A percentile compares a stretch with the other conserved stretches of the same genome.
phyloP scores from a whole-genome alignment of 2,888 invertebrate species.

The Gryllus longicercus region DNA sequence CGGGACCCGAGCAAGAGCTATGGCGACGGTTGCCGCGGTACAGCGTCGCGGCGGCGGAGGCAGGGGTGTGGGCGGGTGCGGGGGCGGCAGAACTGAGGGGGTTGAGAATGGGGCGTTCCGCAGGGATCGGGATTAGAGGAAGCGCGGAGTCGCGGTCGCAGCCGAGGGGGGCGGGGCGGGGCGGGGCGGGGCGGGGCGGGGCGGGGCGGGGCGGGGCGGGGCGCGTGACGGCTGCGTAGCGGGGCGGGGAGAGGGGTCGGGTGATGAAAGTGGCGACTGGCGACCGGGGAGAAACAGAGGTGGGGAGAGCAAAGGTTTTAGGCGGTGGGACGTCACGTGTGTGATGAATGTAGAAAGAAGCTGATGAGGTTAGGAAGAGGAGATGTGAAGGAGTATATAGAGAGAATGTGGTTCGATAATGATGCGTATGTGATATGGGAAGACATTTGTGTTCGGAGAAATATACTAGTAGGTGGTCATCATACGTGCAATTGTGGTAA shows the following conservation, averaged over 20 bases:
- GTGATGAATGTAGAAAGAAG: too few species aligned
- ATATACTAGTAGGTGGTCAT: too few species aligned
- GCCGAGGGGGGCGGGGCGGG: neutral
- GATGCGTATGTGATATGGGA: too few species aligned
- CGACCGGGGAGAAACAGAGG: too few species aligned
- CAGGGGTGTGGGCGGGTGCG: neutral
- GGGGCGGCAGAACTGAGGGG: neutral
- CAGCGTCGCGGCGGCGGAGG: neutral
- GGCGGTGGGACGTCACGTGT: too few species aligned
- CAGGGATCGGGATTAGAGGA: neutral
- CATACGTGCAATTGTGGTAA: too few species aligned
- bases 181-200: neutral
- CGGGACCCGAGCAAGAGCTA: slow-evolving; percentile 32
- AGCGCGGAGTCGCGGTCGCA: neutral
- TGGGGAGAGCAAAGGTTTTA: too few species aligned
- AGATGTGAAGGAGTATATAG: neutral
- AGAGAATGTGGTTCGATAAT: neutral
- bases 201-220: neutral
- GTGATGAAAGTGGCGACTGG: too few species aligned
- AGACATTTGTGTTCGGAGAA: too few species aligned
- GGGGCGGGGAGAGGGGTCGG: too few species aligned
- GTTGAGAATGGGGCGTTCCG: neutral
- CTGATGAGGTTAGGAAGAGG: too few species aligned
- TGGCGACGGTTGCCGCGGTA: slow-evolving; percentile 24
- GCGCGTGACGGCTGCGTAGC: too few species aligned